Conservation (phyloP, 2,888 invertebrate species). For the Eupithecia dodoneata region DNA sequence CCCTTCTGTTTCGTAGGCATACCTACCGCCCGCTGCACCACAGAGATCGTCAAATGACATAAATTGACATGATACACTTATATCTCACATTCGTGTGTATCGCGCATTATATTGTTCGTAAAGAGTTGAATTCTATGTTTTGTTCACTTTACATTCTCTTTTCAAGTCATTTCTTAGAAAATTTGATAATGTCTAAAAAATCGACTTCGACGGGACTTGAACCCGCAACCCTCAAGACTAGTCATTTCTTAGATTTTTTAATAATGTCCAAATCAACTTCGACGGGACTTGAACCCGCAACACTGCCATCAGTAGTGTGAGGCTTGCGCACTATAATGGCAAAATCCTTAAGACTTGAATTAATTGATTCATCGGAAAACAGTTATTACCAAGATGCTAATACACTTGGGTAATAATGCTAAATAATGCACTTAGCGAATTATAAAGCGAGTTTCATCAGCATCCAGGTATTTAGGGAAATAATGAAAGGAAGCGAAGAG, state of each 20-base stretch:
- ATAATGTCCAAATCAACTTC: no score
- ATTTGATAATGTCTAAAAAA: no score
- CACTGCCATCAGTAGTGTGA: no score
- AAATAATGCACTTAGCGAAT: not conserved
- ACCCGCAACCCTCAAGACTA: no score
- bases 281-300: no score
- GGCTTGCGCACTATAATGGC: no score
- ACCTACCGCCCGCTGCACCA: no score
- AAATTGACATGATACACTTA: not conserved
- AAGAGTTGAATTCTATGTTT: not conserved
- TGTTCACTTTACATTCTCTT: not conserved
- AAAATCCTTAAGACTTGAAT: not conserved
- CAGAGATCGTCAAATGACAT: not conserved
- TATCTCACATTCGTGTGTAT: not conserved
- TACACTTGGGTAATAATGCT: not conserved
- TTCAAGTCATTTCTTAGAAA: no score
- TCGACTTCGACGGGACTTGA: no score
- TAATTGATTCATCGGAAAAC: constrained; percentile 6
- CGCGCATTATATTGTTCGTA: not conserved
- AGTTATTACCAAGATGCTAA: not conserved
- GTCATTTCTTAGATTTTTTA: no score
- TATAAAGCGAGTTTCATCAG: constrained; percentile 9
- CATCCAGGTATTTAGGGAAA: not conserved
- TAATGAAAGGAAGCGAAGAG: not conserved
- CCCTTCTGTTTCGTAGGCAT: no score